Percentiles rank a stretch among this genome's conserved stretches.
Conservation (phyloP, 2,888 invertebrate species). For the Harpagoxenus sublaevis region DNA sequence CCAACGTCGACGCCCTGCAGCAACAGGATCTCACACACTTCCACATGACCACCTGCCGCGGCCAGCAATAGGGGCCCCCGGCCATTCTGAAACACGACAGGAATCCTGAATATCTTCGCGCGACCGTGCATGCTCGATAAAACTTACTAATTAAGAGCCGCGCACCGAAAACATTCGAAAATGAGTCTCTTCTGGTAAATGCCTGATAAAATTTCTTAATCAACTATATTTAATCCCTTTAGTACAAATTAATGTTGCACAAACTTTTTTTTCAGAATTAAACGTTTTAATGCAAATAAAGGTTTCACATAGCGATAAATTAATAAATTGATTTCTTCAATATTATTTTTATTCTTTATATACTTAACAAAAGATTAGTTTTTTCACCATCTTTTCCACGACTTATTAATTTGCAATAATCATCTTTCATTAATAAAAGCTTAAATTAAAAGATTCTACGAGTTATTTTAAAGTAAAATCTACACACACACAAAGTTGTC, state of each 20-base stretch:
- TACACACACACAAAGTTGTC: not conserved
- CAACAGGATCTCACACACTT: conserved; percentile 86
- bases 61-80: conserved; percentile 87
- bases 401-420: not conserved
- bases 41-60: conserved; percentile 87
- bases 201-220: conserved; percentile 31
- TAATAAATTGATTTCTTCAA: not conserved
- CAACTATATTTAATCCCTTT: not conserved
- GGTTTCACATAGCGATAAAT: not conserved
- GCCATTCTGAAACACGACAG: conserved; percentile 83
- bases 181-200: conserved; percentile 10
- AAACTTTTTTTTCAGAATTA: not conserved
- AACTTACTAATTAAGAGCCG: conserved; percentile 40
- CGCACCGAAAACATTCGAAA: conserved; percentile 27
- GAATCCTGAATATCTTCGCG: conserved; percentile 38
- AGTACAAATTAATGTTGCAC: not conserved
- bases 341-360: not conserved
- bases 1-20: conserved; percentile 87
- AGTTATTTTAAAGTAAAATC: not conserved
- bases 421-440: not conserved
- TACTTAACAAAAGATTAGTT: not conserved
- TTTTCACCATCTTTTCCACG: not conserved
- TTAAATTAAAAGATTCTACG: not conserved
- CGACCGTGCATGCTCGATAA: conserved; percentile 15
- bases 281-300: not conserved